Percentiles rank a stretch among this genome's conserved stretches.
These are phyloP conservation scores for Procambarus virginalis DNA, from an alignment of 1,140 invertebrate species.

Conservation along the genomic window DNA sequence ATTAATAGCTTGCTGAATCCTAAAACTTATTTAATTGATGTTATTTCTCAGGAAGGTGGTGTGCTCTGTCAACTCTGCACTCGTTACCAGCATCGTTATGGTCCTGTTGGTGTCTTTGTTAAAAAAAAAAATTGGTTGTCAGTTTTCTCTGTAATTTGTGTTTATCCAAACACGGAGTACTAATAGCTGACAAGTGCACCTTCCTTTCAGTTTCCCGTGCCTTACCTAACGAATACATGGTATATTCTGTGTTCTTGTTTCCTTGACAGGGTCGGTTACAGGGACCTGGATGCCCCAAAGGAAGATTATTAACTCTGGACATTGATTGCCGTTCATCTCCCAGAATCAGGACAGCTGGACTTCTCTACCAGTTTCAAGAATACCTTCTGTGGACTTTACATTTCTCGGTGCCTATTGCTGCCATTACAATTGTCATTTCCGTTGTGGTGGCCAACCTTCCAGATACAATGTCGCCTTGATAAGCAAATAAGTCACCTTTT, in stretches of 20 bases:
- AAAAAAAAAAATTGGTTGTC: slow-evolving; percentile 7
- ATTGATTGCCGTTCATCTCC: not conserved
- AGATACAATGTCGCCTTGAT: not conserved
- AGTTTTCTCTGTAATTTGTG: slow-evolving; percentile 33
- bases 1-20: slow-evolving; percentile 40
- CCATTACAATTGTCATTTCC: not conserved
- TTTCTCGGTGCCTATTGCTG: not conserved
- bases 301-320: slow-evolving; percentile 76
- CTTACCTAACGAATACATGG: slow-evolving; percentile 13
- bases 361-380: not conserved
- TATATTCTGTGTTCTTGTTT: slow-evolving; percentile 60
- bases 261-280: slow-evolving; percentile 86
- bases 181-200: slow-evolving; percentile 12
- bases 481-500: not conserved
- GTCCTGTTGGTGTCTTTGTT: not conserved
- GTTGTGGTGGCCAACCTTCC: not conserved
- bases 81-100: slow-evolving; percentile 8
- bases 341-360: not conserved
- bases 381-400: not conserved
- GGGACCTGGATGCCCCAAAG: slow-evolving; percentile 91
- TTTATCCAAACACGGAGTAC: slow-evolving; percentile 41
- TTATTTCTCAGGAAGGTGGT: slow-evolving; percentile 3
- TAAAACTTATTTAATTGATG: not conserved
- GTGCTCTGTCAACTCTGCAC: slow-evolving; percentile 4
- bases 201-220: slow-evolving; percentile 29